phyloP scores from a whole-genome alignment of 1,140 invertebrate genomes.

The Mizuhopecten yessoensis region DNA sequence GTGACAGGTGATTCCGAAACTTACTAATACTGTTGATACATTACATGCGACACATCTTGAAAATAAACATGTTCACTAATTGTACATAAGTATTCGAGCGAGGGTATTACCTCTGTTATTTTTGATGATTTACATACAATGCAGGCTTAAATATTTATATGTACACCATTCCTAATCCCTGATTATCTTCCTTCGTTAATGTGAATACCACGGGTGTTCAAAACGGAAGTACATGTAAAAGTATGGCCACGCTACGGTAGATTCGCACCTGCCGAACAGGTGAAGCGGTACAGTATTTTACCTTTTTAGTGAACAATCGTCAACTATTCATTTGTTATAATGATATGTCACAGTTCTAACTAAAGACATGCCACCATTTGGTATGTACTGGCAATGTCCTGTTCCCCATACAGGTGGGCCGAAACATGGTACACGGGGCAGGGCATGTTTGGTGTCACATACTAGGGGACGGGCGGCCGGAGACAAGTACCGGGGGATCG shows the following conservation, averaged over 20 bases:
- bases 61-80: not conserved
- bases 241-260: not conserved
- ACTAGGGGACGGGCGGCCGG: not conserved
- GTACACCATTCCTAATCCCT: conserved; percentile 4
- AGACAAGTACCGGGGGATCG: not conserved
- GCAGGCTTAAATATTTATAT: not conserved
- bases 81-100: not conserved
- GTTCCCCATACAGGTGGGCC: not conserved
- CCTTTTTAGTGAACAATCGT: not conserved
- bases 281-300: not conserved
- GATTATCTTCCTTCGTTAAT: not conserved
- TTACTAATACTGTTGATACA: not conserved
- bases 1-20: not conserved
- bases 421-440: not conserved
- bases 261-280: conserved; percentile 1
- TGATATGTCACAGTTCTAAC: not conserved
- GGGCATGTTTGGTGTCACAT: not conserved
- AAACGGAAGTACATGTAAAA: conserved; percentile 11
- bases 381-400: not conserved
- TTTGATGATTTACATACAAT: not conserved
- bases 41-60: not conserved
- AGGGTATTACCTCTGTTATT: not conserved
- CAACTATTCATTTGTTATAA: not conserved
- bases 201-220: not conserved
- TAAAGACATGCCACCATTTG: not conserved